These are phyloP conservation scores for Paracanthobrama guichenoti DNA, from an alignment of 2,113 vertebrate species.

Conservation along the genomic window DNA sequence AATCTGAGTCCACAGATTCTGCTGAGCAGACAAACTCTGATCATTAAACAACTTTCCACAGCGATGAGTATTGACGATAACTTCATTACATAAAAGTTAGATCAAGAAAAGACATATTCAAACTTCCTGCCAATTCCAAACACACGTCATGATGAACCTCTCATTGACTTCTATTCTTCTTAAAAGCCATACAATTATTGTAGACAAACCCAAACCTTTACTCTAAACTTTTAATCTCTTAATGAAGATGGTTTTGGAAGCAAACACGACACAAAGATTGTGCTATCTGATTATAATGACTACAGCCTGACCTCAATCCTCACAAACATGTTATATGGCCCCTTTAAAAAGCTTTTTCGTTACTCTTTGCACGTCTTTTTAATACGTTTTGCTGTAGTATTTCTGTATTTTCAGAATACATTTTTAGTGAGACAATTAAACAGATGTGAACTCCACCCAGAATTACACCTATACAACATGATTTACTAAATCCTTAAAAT, in stretches of 20 bases:
- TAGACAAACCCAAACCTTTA: not conserved
- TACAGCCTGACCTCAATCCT: not conserved
- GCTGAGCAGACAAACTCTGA: conserved; percentile 61
- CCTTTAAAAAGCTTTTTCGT: too few species aligned
- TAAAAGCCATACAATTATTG: not conserved
- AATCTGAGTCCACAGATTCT: conserved; percentile 61
- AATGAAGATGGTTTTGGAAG: not conserved
- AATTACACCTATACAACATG: not conserved
- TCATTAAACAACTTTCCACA: conserved; percentile 31
- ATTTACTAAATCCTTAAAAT: not conserved
- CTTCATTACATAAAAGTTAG: conserved; percentile 42
- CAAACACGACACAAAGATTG: not conserved
- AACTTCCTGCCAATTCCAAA: not conserved
- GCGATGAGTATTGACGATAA: conserved; percentile 44
- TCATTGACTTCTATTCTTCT: not conserved
- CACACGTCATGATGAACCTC: not conserved
- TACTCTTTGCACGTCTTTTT: not conserved
- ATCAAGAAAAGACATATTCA: conserved; percentile 26
- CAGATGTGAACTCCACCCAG: too few species aligned
- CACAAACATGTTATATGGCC: not conserved
- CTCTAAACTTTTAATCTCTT: conserved; percentile 5
- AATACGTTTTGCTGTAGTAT: not conserved
- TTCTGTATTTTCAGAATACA: not conserved
- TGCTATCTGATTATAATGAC: not conserved
- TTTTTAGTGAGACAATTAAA: too few species aligned